A percentile compares a stretch with the other conserved stretches of the same genome.
Conservation (phyloP, 2,113 vertebrate genomes). For the Antennarius striatus region DNA sequence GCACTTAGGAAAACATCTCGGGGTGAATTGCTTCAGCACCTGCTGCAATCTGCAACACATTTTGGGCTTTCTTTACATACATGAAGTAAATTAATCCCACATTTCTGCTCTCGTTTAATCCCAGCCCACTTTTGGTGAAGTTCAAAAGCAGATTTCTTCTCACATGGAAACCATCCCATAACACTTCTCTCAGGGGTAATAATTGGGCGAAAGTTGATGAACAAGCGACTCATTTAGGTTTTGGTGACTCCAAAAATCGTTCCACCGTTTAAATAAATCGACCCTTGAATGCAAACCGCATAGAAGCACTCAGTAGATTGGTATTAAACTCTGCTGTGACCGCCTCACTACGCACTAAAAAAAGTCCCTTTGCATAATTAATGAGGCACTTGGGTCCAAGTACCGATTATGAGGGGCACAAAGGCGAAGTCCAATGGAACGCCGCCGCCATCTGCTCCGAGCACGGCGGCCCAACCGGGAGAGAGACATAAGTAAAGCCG, state of each 20-base stretch:
- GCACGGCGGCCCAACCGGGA: slow-evolving; percentile 41
- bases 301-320: slow-evolving; percentile 68
- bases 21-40: background rate
- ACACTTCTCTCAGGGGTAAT: slow-evolving; percentile 12
- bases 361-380: slow-evolving; percentile 70
- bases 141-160: background rate
- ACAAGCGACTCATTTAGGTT: too few relatives aligned
- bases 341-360: slow-evolving; percentile 60
- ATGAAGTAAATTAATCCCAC: background rate
- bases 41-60: background rate
- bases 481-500: slow-evolving; percentile 60
- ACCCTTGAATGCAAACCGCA: slow-evolving; percentile 64
- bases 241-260: slow-evolving; percentile 11
- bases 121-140: background rate
- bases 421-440: slow-evolving; percentile 62
- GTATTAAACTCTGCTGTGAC: slow-evolving; percentile 58
- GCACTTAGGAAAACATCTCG: background rate
- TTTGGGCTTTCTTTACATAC: background rate
- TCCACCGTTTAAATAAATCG: slow-evolving; percentile 61
- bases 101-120: background rate
- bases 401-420: slow-evolving; percentile 66
- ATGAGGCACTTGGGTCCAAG: slow-evolving; percentile 69
- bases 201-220: slow-evolving; percentile 2
- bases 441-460: slow-evolving; percentile 68
- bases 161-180: background rate